Base-by-base conservation (phyloP, 2,113 vertebrate species). In the Deroptyus accipitrinus region DNA sequence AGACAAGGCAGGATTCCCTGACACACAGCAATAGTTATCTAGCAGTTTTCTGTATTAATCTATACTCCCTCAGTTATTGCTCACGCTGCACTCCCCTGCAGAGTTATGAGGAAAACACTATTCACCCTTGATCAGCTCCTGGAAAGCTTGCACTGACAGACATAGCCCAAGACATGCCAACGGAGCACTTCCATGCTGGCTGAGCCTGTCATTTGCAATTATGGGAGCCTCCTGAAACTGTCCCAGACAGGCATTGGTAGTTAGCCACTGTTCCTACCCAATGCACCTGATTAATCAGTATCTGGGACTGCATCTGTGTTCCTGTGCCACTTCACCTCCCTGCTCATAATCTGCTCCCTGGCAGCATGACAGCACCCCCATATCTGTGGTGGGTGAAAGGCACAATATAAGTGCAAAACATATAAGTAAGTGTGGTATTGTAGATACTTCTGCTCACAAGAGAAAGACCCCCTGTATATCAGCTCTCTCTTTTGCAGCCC, bases 81-180 rank as follows among this genome's bases (percentile, higher is more conserved):
- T 93, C 73, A 46, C 0, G 0, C 73, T 0, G 0, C 35, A 20
- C 92, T 94, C 76, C 94, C 86, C 86, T 37, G 1, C 5, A 0
- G 42, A 74, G 78, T 69, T 39, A 35, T 15, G 79, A 73, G 84
- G 55, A 76, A 92, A 57, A 75, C 72, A 46, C 5, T 8, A 63
- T 66, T 75, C 94, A 92, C 79, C 92, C 92, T 83, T 88, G 93
- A 63, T 28, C 92, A 95, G 72, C 81, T 83, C 79, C 85, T 74
- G 87, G 78, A 62, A 70, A 93, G 79, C 59, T 18, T 25, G 68
- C 41, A 8, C 54, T 83, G 92, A 90, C 76, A 88, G 94, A 64
- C 35, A n/a, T 61, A 86, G 75, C 68, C 84, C 72, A 77, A 51
- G 79, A 75, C 55, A n/a, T 68, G 80, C 68, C 95, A 92, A 24